phyloP scores from a whole-genome alignment of 2,888 invertebrate genomes.

The Hypomecis atomaria region DNA sequence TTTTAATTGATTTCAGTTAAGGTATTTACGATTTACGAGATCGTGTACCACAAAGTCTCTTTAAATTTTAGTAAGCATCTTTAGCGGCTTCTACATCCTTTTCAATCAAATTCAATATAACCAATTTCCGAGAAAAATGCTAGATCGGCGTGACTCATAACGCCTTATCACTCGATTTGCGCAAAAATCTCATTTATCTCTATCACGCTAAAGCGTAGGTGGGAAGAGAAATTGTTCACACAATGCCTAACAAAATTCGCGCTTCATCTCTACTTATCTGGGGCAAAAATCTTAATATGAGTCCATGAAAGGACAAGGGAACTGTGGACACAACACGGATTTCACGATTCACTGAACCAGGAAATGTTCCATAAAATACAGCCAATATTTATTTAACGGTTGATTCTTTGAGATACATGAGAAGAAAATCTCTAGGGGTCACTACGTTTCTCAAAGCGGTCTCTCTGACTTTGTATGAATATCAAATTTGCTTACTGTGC shows the following conservation, averaged over 20 bases:
- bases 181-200: conserved; percentile 46
- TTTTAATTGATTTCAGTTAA: not conserved
- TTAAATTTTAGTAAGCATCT: no score
- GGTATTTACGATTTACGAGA: no score
- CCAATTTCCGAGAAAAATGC: conserved; percentile 39
- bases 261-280: conserved; percentile 32
- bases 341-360: conserved; percentile 52
- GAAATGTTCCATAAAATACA: conserved; percentile 55
- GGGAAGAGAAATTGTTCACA: conserved; percentile 26
- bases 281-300: conserved; percentile 38
- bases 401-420: conserved; percentile 19
- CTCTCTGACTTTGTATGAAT: not conserved
- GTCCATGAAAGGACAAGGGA: conserved; percentile 45
- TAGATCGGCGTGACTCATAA: conserved; percentile 27
- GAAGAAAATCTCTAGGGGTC: conserved; percentile 17
- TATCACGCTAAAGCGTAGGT: conserved; percentile 45
- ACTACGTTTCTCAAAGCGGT: not conserved
- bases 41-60: no score
- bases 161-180: conserved; percentile 50
- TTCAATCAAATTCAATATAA: not conserved
- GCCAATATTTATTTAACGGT: conserved; percentile 50
- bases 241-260: conserved; percentile 29
- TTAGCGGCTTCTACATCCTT: not conserved
- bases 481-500: no score
- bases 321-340: conserved; percentile 49